A percentile compares a stretch with the other conserved stretches of the same genome.
Conservation (phyloP, 2,113 vertebrate genomes). For the Ranitomeya imitator region DNA sequence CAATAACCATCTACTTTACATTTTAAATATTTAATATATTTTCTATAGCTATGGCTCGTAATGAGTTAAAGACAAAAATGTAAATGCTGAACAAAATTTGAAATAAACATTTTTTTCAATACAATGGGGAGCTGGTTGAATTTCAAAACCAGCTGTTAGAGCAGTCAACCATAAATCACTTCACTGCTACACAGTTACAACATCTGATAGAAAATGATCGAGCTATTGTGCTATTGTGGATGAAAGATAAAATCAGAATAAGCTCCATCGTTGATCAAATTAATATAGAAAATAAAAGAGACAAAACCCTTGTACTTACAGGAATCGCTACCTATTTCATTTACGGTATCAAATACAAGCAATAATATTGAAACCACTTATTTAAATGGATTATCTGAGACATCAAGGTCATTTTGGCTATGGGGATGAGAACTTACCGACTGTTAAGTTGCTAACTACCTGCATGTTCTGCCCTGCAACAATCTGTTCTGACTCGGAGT, state of each 20-base stretch:
- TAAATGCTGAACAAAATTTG: conserved; percentile 43
- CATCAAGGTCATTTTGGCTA: no score
- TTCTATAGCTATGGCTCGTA: background rate
- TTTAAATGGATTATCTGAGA: no score
- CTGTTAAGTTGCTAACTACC: no score
- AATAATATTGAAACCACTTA: no score
- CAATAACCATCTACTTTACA: background rate
- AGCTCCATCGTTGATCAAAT: background rate
- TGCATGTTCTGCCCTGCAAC: no score
- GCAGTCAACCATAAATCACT: conserved; percentile 56
- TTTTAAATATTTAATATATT: background rate
- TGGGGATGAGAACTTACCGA: no score
- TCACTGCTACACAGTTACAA: conserved; percentile 36
- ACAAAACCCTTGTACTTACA: background rate
- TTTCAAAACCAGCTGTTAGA: conserved; percentile 57
- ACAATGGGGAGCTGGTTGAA: conserved; percentile 53
- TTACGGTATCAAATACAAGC: background rate
- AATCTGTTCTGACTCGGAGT: no score
- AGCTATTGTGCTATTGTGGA: conserved; percentile 31
- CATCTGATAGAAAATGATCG: conserved; percentile 49
- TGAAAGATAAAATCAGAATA: conserved; percentile 37
- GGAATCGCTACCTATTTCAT: background rate
- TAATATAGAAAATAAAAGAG: background rate
- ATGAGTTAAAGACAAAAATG: conserved; percentile 44
- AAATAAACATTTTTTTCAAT: conserved; percentile 47